Evolutionary conservation across 2,113 vertebrate genomes (phyloP), one percentile per base, ranked within the genome.

Genomic region (Morone chrysops): DNA sequence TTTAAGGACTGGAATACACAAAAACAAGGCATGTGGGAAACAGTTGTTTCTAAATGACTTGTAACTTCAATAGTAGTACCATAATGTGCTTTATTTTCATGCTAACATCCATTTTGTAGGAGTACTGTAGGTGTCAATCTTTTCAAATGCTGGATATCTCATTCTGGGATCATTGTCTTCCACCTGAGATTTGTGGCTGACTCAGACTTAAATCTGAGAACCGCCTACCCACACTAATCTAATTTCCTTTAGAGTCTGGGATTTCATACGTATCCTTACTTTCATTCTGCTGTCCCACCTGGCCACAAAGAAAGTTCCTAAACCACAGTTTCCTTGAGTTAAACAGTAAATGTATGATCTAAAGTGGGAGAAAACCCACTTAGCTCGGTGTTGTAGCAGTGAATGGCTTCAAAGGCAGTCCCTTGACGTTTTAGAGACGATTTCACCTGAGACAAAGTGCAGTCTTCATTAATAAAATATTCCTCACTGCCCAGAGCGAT

Each of bases 381-480:
- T 61, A 86, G 78, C 82, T 75, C 8, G 10, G 77, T 83, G 79
- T 75, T 81, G 66, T 43, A 80, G 80, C 80, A 47, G 89, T 57
- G 80, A 72, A 86, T 78, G 89, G 88, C 81, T 70, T 79, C 77
- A 47, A 36, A 68, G 70, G 63, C 73, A 43, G 70, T 84, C 81
- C 69, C 89, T 53, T 77, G 83, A 76, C 56, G 71, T 79, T 70
- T 80, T 36, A 63, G 72, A 90, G 86, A 87, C 16, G 20, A 67
- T 87, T 86, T 90, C 78, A 84, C 90, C 83, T 60, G 81, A 90
- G 88, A 93, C 85, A 83, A 84, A 91, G 92, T 87, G 87, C 80
- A 82, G 38, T 67, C 77, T 74, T 92, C 89, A 92, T 94, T 92
- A 93, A 94, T 95, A 93, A 94, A 93, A 92, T 65, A 92, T 88